A percentile compares a stretch with the other conserved stretches of the same genome.
phyloP scores from a whole-genome alignment of 2,888 invertebrate genomes.

The Drosophila subquinaria region DNA sequence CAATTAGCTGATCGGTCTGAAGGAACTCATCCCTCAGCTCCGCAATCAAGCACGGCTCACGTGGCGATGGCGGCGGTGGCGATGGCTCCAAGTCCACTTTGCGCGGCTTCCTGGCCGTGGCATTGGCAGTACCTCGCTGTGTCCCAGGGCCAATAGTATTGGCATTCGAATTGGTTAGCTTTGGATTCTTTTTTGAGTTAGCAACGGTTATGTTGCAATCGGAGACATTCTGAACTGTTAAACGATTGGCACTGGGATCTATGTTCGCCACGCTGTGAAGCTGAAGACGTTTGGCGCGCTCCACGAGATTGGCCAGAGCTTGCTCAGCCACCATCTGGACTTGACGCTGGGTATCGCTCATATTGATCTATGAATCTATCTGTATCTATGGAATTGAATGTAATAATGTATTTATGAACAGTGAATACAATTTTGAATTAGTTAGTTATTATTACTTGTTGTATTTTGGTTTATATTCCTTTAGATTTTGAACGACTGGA shows the following conservation, averaged over 20 bases:
- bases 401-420: background rate
- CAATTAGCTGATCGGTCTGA: conserved; percentile 44
- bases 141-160: background rate
- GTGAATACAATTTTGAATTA: conserved; percentile 4
- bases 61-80: conserved; percentile 68
- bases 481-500: conserved; percentile 32
- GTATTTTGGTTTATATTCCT: conserved; percentile 25
- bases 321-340: conserved; percentile 24
- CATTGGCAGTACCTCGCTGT: background rate
- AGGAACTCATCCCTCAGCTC: conserved; percentile 38
- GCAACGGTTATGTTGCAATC: background rate
- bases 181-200: conserved; percentile 1
- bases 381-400: conserved; percentile 1
- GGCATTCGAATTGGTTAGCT: background rate
- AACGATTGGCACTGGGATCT: background rate
- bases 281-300: conserved; percentile 47
- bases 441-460: conserved; percentile 13
- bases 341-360: conserved; percentile 31
- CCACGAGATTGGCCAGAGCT: conserved; percentile 47
- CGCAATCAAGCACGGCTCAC: conserved; percentile 34
- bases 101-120: conserved; percentile 24
- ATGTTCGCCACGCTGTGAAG: conserved; percentile 33
- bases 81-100: conserved; percentile 32
- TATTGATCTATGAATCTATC: conserved; percentile 11
- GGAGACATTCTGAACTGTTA: background rate